These are phyloP conservation scores for Pantherophis vulpinus DNA, from an alignment of 2,797 vertebrate genomes.

Conservation along the genomic window DNA sequence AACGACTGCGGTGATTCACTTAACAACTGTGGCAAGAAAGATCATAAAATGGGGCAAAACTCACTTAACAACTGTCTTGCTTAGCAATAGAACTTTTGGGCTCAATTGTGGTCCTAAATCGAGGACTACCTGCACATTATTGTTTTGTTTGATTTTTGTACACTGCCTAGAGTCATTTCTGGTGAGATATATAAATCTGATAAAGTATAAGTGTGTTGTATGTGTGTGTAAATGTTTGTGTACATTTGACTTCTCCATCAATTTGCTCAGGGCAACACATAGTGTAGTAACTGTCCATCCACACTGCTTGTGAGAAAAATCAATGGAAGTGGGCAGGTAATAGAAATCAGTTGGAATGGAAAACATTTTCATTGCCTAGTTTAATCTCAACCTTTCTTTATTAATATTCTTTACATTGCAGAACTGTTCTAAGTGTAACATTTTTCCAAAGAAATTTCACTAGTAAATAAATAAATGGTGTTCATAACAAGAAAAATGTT, in stretches of 20 bases:
- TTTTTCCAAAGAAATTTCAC: neutral
- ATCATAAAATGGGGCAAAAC: neutral
- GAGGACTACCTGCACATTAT: neutral
- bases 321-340: neutral
- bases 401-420: neutral
- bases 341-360: neutral
- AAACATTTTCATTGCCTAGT: neutral
- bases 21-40: neutral
- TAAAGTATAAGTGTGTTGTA: neutral
- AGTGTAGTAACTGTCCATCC: neutral
- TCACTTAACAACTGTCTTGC: neutral
- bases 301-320: neutral
- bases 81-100: neutral
- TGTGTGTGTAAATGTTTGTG: neutral
- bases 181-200: neutral
- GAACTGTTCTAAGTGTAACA: neutral
- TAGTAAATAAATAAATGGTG: neutral
- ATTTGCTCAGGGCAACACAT: neutral
- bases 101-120: neutral
- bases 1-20: neutral
- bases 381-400: neutral
- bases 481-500: neutral
- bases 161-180: neutral
- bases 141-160: neutral
- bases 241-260: neutral